phyloP scores from a whole-genome alignment of 35 echinoderm and acorn worm genomes.

The Heliocidaris tuberculata region DNA sequence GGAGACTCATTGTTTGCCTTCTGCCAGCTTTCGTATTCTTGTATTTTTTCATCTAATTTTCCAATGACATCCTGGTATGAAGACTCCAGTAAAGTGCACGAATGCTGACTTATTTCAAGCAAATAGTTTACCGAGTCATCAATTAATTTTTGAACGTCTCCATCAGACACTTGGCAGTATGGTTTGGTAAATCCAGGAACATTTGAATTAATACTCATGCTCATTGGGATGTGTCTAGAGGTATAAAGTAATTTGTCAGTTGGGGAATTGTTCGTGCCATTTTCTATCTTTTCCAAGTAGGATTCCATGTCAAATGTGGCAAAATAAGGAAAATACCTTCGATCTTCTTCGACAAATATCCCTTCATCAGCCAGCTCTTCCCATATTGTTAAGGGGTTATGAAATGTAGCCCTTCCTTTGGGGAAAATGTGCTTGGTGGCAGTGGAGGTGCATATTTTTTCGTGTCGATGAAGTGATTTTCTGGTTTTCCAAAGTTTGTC shows the following conservation, averaged over 20 bases:
- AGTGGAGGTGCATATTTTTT: slow-evolving; percentile 34
- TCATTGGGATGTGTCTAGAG: too few species aligned
- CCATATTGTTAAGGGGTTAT: slow-evolving; percentile 36
- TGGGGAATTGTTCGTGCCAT: neutral
- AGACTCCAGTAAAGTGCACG: neutral
- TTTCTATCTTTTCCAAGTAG: slow-evolving; percentile 45
- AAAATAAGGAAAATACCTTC: slow-evolving; percentile 36
- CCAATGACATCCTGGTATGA: too few species aligned
- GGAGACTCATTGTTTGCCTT: neutral
- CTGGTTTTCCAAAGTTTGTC: slow-evolving; percentile 37
- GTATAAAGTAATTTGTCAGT: too few species aligned
- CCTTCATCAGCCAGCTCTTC: slow-evolving; percentile 49
- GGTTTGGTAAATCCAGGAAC: slow-evolving; percentile 14
- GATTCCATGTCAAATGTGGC: slow-evolving; percentile 50
- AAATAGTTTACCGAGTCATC: slow-evolving; percentile 8
- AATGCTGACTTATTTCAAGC: slow-evolving; percentile 6
- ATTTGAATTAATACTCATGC: slow-evolving; percentile 36
- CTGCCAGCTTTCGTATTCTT: slow-evolving; percentile 8
- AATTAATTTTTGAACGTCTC: too few species aligned
- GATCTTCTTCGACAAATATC: slow-evolving; percentile 6
- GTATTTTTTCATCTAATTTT: slow-evolving; percentile 30
- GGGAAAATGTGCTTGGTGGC: slow-evolving; percentile 54
- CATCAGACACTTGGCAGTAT: slow-evolving; percentile 13
- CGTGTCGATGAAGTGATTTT: slow-evolving; percentile 45
- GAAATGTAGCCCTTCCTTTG: slow-evolving; percentile 40